These are phyloP conservation scores for Sceloporus undulatus DNA, from an alignment of 2,113 vertebrate species.

Conservation along the genomic window DNA sequence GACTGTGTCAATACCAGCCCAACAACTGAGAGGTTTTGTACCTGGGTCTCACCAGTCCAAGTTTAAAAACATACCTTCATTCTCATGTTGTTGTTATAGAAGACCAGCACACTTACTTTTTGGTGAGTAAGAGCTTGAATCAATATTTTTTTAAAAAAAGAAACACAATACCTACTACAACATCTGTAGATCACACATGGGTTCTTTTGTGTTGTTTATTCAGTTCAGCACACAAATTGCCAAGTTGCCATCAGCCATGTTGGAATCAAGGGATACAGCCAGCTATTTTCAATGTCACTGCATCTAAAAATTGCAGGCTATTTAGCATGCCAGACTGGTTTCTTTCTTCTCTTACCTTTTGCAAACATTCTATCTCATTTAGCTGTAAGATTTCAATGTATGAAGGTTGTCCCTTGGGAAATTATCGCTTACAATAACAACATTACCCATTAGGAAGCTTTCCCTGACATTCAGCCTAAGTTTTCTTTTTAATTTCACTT, in stretches of 20 bases:
- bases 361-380: constrained; percentile 5
- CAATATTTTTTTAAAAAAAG: background rate
- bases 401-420: constrained; percentile 15
- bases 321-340: background rate
- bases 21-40: too few relatives aligned
- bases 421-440: constrained; percentile 28
- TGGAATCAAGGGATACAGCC: background rate
- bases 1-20: too few relatives aligned
- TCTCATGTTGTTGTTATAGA: too few relatives aligned
- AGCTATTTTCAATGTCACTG: background rate
- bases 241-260: background rate
- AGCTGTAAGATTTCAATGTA: constrained; percentile 5
- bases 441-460: background rate
- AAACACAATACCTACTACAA: background rate
- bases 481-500: constrained; percentile 17
- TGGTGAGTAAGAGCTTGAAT: background rate
- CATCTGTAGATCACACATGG: background rate
- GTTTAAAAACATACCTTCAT: too few relatives aligned
- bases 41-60: too few relatives aligned
- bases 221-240: background rate
- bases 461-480: background rate
- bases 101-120: background rate
- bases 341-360: constrained; percentile 5
- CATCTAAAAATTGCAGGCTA: background rate
- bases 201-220: background rate